These are phyloP conservation scores for Chunga burmeisteri DNA, from an alignment of 2,113 vertebrate species.

Conservation along the genomic window DNA sequence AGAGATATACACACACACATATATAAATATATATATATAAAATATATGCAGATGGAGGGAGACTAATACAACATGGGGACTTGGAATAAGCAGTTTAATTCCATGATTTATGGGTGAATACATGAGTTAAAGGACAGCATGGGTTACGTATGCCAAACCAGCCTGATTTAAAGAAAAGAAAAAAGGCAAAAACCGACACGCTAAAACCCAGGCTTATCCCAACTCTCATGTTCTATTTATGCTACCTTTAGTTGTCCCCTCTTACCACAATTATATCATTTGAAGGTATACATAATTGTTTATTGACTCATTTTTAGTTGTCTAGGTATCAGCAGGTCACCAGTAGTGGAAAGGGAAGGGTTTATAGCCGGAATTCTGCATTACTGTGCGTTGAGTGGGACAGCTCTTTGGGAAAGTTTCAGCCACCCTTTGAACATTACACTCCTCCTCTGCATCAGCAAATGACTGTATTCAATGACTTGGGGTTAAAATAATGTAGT, in stretches of 20 bases:
- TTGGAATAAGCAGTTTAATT: slow-evolving; percentile 26
- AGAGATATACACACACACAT: slow-evolving; percentile 34
- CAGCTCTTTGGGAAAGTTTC: not conserved
- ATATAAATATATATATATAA: slow-evolving; percentile 2
- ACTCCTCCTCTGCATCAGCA: not conserved
- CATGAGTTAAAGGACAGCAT: not conserved
- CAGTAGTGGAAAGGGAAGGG: not conserved
- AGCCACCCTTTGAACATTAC: not conserved
- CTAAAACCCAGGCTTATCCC: not conserved
- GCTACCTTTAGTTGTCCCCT: not conserved
- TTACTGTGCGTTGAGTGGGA: not conserved
- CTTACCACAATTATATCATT: not conserved
- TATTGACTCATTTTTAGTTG: not conserved
- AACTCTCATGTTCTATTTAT: not conserved
- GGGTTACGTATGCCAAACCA: not conserved
- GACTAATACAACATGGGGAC: not conserved
- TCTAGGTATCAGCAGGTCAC: not conserved
- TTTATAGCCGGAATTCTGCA: not conserved
- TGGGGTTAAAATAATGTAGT: not conserved
- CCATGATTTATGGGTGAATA: not conserved
- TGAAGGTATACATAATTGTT: not conserved
- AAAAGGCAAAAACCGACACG: not conserved
- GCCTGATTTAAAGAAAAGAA: not conserved
- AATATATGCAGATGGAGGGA: not conserved
- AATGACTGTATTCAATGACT: not conserved